phyloP scores from a whole-genome alignment of 2,113 vertebrate genomes.

The Tachycineta bicolor region DNA sequence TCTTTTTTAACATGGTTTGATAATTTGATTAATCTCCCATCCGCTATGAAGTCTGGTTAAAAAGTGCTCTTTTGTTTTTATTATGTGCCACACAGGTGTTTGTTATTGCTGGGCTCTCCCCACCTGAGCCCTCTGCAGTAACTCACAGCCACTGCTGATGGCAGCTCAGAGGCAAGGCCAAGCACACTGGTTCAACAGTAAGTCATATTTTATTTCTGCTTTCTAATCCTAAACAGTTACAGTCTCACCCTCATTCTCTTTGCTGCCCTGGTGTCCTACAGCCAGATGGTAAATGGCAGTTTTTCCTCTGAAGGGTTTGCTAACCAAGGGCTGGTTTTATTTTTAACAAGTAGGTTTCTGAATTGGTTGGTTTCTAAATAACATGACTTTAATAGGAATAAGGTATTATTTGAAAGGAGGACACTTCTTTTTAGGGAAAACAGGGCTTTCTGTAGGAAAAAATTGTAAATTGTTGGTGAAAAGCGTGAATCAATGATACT shows the following conservation, averaged over 20 bases:
- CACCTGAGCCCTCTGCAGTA: not conserved
- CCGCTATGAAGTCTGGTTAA: not conserved
- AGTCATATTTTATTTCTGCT: slow-evolving; percentile 4
- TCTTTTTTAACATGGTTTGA: not conserved
- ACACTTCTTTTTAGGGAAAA: not conserved
- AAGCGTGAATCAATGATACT: not conserved
- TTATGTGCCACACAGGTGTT: not conserved
- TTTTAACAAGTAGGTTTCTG: not conserved
- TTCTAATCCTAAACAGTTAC: not conserved
- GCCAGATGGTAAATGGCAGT: not conserved
- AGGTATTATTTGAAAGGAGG: not conserved
- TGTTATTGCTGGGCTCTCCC: not conserved
- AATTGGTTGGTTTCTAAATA: not conserved
- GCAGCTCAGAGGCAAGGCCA: not conserved
- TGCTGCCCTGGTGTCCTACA: not conserved
- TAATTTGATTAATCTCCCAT: not conserved
- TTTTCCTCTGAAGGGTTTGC: not conserved
- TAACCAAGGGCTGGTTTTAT: not conserved
- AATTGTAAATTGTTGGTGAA: not conserved
- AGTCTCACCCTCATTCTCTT: not conserved
- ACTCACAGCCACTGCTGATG: not conserved
- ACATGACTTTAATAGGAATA: not conserved
- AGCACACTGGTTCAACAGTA: not conserved
- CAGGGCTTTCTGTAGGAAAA: not conserved
- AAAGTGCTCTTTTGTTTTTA: not conserved